These are phyloP conservation scores for Halictus ligatus DNA, from an alignment of 2,888 invertebrate species.

Conservation along the genomic window DNA sequence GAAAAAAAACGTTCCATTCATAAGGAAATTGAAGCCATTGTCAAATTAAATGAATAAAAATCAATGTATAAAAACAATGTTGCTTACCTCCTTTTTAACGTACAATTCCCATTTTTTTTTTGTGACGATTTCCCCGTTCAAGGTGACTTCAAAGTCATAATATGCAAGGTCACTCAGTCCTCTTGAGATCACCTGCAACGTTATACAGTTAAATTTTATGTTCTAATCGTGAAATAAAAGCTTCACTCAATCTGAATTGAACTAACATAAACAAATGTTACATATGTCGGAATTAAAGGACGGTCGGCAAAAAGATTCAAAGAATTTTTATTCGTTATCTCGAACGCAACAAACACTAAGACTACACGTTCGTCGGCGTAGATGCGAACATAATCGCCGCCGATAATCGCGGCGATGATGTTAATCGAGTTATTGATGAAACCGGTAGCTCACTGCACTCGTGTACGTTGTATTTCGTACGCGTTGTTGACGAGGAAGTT, in stretches of 20 bases:
- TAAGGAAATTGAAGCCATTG: too few species aligned
- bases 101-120: too few species aligned
- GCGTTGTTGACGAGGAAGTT: slow-evolving; percentile 12
- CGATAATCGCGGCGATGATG: slow-evolving; percentile 54
- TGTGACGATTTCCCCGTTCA: neutral
- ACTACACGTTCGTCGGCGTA: neutral
- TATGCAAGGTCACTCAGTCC: neutral
- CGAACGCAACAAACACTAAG: neutral
- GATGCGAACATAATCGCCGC: slow-evolving; percentile 45
- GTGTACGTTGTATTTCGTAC: slow-evolving; percentile 7
- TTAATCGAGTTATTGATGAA: slow-evolving; percentile 48
- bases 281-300: neutral
- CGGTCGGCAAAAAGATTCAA: neutral
- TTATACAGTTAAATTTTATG: neutral
- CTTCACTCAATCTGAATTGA: neutral
- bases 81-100: too few species aligned
- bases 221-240: too few species aligned
- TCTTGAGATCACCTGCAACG: neutral
- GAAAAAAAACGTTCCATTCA: too few species aligned
- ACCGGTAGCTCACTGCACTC: slow-evolving; percentile 38
- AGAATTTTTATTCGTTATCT: neutral
- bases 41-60: too few species aligned
- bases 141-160: neutral
- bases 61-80: too few species aligned
- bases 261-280: neutral